Evolutionary conservation across 2,888 invertebrate genomes (phyloP), one percentile per base, ranked within the genome.

Genomic region (Sericinus montela): DNA sequence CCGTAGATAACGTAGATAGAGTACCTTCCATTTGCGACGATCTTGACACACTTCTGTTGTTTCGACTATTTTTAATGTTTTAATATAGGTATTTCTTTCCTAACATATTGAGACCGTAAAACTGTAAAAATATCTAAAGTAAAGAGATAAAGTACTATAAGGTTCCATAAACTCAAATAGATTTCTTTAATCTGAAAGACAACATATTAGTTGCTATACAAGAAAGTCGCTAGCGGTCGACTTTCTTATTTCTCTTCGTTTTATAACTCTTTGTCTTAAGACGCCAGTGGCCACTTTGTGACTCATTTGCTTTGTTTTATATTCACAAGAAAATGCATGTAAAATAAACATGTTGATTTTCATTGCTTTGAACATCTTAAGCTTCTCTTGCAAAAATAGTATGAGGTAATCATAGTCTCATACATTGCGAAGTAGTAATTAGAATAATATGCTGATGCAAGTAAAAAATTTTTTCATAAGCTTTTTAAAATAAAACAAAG

Each of bases 291-390:
- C 50, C 50, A 51, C 50, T 51, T 51, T 51, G 45, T 51, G 45
- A 45, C 41, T 45, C 50, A 39, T 41, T 46, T 37, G 50, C 50
- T 46, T 51, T 45, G 45, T 51, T 41, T 51, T 51, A 45, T 51
- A 41, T 45, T 51, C 49, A 50, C 28, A 51, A 51, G 50, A 37
- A 51, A 51, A 45, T 51, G 30, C 45, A 51, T 51, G 50, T 51
- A 51, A 51, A 51, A 38, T 51, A 46, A 51, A 51, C 45, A 51
- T 42, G 50, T 46, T 51, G 50, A 51, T 51, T 45, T 51, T 45
- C 50, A 51, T 51, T 41, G 42, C 45, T 51, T 51, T 51, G 50
- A 46, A 45, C 42, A 16, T 51, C 45, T 51, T 32, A 32, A 36
- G 42, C 45, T 37, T 41, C 41, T 13, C 14, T 15, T 42, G 45